Percentiles rank a stretch among this genome's conserved stretches.
Evolutionary conservation across 1,140 invertebrate genomes (phyloP).

Genomic region (Zaprionus gabonicus): DNA sequence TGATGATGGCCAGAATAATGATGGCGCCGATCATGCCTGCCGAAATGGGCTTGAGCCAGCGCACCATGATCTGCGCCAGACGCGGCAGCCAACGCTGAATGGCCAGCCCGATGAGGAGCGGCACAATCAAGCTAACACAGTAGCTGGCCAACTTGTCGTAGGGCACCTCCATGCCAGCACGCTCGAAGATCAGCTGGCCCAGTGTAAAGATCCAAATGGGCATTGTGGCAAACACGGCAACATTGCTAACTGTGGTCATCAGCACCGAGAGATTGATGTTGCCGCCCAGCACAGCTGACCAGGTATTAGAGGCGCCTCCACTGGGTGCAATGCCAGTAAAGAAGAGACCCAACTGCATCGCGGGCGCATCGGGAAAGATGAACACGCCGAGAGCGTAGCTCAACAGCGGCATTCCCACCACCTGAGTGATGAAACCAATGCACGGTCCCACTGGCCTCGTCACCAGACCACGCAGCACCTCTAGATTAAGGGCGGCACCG

Average conservation of each 20-base stretch:
- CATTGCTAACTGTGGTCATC: slow-evolving; percentile 95
- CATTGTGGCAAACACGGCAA: slow-evolving; percentile 96
- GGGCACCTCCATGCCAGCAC: slow-evolving; percentile 90
- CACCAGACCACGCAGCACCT: slow-evolving; percentile 89
- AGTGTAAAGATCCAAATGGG: slow-evolving; percentile 97
- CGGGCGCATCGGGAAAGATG: slow-evolving; percentile 89
- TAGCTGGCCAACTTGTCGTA: slow-evolving; percentile 91
- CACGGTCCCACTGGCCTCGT: slow-evolving; percentile 91
- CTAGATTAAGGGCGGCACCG: slow-evolving; percentile 94
- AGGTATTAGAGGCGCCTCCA: slow-evolving; percentile 98
- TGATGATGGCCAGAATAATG: slow-evolving; percentile 95
- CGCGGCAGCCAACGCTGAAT: slow-evolving; percentile 89
- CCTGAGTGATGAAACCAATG: slow-evolving; percentile 94
- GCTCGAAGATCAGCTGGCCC: slow-evolving; percentile 91
- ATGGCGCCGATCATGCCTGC: slow-evolving; percentile 94
- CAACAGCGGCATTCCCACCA: slow-evolving; percentile 95
- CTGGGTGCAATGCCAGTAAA: slow-evolving; percentile 96
- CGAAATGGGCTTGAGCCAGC: slow-evolving; percentile 94
- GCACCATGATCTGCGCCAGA: slow-evolving; percentile 89
- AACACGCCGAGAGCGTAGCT: slow-evolving; percentile 90
- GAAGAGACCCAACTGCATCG: slow-evolving; percentile 94
- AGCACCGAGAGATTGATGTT: slow-evolving; percentile 96
- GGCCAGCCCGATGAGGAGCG: slow-evolving; percentile 91
- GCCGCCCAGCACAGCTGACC: slow-evolving; percentile 94
- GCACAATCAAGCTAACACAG: slow-evolving; percentile 92